Conservation (phyloP, 2,888 invertebrate species). For the Synergus gifuensis region DNA sequence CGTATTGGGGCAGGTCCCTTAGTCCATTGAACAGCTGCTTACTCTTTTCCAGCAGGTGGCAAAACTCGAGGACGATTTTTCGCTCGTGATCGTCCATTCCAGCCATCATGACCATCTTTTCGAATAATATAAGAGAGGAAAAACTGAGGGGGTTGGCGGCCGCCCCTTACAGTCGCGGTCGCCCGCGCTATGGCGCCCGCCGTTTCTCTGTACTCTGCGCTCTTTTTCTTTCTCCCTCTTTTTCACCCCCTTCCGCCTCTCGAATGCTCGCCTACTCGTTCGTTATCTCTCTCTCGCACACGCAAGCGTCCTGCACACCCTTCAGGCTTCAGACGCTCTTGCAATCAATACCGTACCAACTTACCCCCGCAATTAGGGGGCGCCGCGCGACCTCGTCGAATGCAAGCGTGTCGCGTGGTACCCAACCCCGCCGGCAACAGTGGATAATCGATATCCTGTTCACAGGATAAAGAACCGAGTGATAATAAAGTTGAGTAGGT, state of each 20-base stretch:
- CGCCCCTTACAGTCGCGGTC: constrained; percentile 57
- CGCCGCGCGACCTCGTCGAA: constrained; percentile 45
- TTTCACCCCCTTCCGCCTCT: not conserved
- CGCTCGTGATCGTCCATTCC: constrained; percentile 92
- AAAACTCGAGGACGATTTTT: constrained; percentile 96
- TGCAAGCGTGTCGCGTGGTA: constrained; percentile 23
- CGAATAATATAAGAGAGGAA: constrained; percentile 29
- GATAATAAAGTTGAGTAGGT: not conserved
- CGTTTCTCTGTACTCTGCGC: constrained; percentile 44
- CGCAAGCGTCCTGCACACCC: constrained; percentile 28
- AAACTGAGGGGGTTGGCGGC: constrained; percentile 51
- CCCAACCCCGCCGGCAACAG: constrained; percentile 44
- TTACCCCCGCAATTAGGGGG: constrained; percentile 56
- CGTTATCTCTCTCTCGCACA: constrained; percentile 51
- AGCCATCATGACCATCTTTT: constrained; percentile 86
- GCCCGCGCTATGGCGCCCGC: constrained; percentile 59
- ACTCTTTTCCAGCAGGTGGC: constrained; percentile 96
- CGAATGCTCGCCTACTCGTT: constrained; percentile 43
- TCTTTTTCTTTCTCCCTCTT: constrained; percentile 41
- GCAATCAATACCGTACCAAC: constrained; percentile 53
- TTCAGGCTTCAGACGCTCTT: constrained; percentile 25
- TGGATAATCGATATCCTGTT: constrained; percentile 15
- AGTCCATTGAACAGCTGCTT: constrained; percentile 98
- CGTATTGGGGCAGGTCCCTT: constrained; percentile 97
- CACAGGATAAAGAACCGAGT: constrained; percentile 19